phyloP scores from a whole-genome alignment of 2,113 vertebrate genomes.

The Pristiophorus japonicus region DNA sequence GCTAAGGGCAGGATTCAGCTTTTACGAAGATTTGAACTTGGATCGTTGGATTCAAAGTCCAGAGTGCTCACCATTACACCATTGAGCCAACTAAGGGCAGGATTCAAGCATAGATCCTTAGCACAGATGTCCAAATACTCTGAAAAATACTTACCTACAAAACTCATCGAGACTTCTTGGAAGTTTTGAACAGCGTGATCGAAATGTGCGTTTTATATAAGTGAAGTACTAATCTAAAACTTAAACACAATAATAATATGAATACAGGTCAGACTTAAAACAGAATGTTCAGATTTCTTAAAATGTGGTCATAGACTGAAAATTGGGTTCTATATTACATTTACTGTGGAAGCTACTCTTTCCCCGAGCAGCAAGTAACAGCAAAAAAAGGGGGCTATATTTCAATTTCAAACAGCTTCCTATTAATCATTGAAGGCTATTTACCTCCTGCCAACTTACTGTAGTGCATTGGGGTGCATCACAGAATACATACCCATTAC shows the following conservation, averaged over 20 bases:
- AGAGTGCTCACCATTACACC: no score
- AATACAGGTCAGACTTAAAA: not conserved
- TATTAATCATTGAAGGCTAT: not conserved
- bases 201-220: not conserved
- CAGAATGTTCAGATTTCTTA: not conserved
- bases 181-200: not conserved
- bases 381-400: not conserved
- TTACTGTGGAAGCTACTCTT: not conserved
- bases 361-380: not conserved
- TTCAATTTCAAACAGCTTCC: conserved; percentile 4
- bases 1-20: no score
- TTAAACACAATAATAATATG: not conserved
- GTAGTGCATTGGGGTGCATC: not conserved
- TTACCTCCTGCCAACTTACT: not conserved
- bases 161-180: not conserved
- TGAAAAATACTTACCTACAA: not conserved
- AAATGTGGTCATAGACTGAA: not conserved
- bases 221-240: not conserved
- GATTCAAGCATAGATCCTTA: not conserved
- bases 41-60: no score
- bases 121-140: not conserved
- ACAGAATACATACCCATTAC: not conserved
- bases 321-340: not conserved
- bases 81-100: no score
- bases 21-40: no score